Evolutionary conservation across 2,888 invertebrate genomes (phyloP).

Genomic region (Elgonia sp.): DNA sequence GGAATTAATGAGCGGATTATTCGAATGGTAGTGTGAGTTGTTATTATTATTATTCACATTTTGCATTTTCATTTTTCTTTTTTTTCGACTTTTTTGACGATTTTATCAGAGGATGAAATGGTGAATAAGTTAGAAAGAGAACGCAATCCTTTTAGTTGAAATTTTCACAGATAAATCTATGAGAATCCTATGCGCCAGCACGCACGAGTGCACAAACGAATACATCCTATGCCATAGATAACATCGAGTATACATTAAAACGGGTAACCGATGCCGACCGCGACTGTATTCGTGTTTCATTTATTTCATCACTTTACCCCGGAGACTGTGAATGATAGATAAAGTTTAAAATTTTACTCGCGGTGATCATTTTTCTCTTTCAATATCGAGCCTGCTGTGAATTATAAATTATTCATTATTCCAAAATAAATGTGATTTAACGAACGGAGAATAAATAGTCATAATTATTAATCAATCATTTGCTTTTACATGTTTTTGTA

Average conservation of each 20-base stretch:
- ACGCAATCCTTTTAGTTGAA: conserved; percentile 39
- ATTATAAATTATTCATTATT: conserved; percentile 5
- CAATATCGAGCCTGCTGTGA: not conserved
- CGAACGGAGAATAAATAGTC: not conserved
- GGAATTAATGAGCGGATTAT: no score
- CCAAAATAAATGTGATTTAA: not conserved
- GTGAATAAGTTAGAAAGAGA: conserved; percentile 35
- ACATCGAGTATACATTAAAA: conserved; percentile 84
- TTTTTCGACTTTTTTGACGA: no score
- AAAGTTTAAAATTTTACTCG: conserved; percentile 30
- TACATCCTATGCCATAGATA: conserved; percentile 55
- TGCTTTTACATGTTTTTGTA: no score
- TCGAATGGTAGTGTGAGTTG: not conserved
- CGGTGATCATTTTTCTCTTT: conserved; percentile 16
- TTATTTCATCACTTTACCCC: conserved; percentile 52
- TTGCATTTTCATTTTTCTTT: no score
- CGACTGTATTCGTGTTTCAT: conserved; percentile 50
- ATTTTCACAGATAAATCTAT: conserved; percentile 48
- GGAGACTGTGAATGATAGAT: conserved; percentile 39
- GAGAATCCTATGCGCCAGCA: conserved; percentile 30
- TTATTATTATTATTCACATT: conserved; percentile 17
- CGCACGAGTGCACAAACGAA: conserved; percentile 64
- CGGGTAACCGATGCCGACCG: conserved; percentile 72
- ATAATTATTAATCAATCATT: no score
- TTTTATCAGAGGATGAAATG: conserved; percentile 14